phyloP scores from a whole-genome alignment of 2,797 vertebrate genomes.

The Diplodus puntazzo region DNA sequence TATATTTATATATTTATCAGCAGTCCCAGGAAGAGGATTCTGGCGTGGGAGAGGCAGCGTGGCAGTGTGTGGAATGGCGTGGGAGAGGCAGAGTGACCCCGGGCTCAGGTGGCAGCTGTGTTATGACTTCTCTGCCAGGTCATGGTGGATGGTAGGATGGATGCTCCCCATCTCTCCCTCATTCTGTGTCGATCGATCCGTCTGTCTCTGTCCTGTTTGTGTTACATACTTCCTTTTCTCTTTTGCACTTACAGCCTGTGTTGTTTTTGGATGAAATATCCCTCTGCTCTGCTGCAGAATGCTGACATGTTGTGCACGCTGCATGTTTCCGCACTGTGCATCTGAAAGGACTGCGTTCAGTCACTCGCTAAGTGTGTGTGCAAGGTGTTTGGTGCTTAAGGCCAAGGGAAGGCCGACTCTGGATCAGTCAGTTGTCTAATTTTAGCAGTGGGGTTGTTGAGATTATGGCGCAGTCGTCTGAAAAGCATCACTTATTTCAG shows the following conservation, averaged over 20 bases:
- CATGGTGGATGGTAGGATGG: slow-evolving; percentile 86
- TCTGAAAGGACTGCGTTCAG: slow-evolving; percentile 11
- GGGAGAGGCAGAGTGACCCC: slow-evolving; percentile 82
- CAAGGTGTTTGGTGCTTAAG: slow-evolving; percentile 40
- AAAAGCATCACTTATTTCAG: neutral
- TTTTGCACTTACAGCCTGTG: slow-evolving; percentile 13
- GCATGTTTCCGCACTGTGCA: slow-evolving; percentile 45
- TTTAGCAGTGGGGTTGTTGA: slow-evolving; percentile 9
- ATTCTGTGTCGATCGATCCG: slow-evolving; percentile 53
- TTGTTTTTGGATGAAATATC: slow-evolving; percentile 4
- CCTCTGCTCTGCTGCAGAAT: slow-evolving; percentile 28
- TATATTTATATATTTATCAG: slow-evolving; percentile 76
- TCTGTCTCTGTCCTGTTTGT: slow-evolving; percentile 49
- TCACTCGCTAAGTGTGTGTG: slow-evolving; percentile 25
- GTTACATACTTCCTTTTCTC: slow-evolving; percentile 13
- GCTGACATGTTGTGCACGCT: slow-evolving; percentile 37
- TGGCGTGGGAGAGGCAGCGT: slow-evolving; percentile 59
- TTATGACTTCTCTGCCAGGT: slow-evolving; percentile 87
- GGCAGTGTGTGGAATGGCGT: slow-evolving; percentile 79
- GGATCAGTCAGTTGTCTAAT: slow-evolving; percentile 1
- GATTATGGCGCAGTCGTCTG: neutral
- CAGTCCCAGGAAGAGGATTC: slow-evolving; percentile 77
- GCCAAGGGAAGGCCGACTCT: slow-evolving; percentile 27
- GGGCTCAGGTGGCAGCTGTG: slow-evolving; percentile 88
- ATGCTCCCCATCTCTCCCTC: slow-evolving; percentile 68